Percentiles rank a stretch among this genome's conserved stretches.
Conservation (phyloP, 2,888 invertebrate species). For the Lottia gigantea region DNA sequence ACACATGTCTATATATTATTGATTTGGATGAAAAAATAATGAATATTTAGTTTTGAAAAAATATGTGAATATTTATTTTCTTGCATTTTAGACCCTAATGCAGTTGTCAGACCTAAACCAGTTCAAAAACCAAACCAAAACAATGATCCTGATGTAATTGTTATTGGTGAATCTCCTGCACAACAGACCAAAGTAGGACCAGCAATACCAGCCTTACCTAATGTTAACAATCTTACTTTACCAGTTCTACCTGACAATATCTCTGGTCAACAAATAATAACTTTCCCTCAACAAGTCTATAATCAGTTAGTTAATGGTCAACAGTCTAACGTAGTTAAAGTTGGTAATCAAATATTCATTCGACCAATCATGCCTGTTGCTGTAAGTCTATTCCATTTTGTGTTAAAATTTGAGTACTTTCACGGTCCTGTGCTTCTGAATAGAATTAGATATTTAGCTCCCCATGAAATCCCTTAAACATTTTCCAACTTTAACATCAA, state of each 20-base stretch:
- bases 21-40: too few relatives aligned
- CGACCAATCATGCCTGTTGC: slow-evolving; percentile 38
- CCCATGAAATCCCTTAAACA: too few relatives aligned
- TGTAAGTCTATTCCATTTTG: slow-evolving; percentile 26
- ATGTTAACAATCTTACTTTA: not conserved
- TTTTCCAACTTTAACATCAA: too few relatives aligned
- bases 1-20: too few relatives aligned
- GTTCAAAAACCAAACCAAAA: not conserved
- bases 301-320: slow-evolving; percentile 35
- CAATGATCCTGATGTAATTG: slow-evolving; percentile 42
- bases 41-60: too few relatives aligned
- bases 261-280: not conserved
- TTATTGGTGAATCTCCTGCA: slow-evolving; percentile 51
- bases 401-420: too few relatives aligned
- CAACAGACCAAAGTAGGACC: not conserved
- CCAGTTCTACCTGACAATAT: not conserved
- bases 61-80: too few relatives aligned
- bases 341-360: slow-evolving; percentile 36
- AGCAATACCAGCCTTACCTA: slow-evolving; percentile 9
- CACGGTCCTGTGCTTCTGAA: too few relatives aligned
- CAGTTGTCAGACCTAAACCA: too few relatives aligned
- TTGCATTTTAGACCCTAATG: too few relatives aligned
- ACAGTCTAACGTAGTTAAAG: slow-evolving; percentile 18
- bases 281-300: slow-evolving; percentile 40
- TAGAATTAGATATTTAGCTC: too few relatives aligned